Conservation (phyloP, 2,113 vertebrate genomes). For the Tragelaphus scriptus region DNA sequence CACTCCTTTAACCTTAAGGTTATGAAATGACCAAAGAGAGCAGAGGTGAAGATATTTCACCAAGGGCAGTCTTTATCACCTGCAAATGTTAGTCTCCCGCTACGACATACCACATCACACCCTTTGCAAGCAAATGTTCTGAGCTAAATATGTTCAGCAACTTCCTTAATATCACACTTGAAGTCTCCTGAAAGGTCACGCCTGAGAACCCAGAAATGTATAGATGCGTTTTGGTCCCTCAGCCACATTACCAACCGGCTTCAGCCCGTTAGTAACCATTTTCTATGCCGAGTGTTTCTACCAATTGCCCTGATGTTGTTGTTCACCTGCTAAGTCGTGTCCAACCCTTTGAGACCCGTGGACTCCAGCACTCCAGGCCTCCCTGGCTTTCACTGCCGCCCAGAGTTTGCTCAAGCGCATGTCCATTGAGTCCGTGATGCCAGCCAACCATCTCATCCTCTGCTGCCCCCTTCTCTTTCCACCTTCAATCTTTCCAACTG, state of each 20-base stretch:
- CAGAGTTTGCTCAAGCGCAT: neutral
- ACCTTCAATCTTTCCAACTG: neutral
- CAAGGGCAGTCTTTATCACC: neutral
- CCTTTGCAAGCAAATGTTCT: neutral
- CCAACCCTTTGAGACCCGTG: neutral
- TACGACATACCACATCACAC: rapidly evolving
- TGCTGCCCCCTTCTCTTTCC: neutral
- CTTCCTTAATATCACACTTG: neutral
- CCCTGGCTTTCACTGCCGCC: neutral
- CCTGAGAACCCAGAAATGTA: neutral
- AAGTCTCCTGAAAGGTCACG: neutral
- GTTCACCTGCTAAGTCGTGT: neutral
- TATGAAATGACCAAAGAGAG: neutral
- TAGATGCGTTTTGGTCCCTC: rapidly evolving
- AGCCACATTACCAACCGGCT: rapidly evolving
- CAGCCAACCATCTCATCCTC: neutral
- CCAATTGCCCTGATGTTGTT: neutral
- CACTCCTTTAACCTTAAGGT: neutral
- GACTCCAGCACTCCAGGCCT: neutral
- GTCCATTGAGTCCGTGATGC: neutral
- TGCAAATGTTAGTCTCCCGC: rapidly evolving
- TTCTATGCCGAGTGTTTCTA: neutral
- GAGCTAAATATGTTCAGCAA: neutral
- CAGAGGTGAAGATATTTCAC: neutral
- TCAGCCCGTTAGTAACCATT: neutral